These are phyloP conservation scores for Hydropsyche tenuis DNA, from an alignment of 1,140 invertebrate species.

Conservation along the genomic window DNA sequence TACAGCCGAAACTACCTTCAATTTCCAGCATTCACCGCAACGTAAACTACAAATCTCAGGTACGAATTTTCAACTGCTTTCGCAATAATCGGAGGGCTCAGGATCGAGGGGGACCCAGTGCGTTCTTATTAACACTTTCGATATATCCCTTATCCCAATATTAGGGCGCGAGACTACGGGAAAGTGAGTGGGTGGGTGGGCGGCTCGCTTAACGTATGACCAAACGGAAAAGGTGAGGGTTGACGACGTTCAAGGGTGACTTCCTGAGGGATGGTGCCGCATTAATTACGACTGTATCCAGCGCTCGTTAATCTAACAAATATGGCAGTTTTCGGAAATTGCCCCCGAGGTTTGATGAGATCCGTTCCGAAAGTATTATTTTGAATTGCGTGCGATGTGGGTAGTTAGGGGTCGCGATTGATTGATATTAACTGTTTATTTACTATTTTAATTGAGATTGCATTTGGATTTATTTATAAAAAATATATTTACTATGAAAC, in stretches of 20 bases:
- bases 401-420: neutral
- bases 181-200: constrained; percentile 2
- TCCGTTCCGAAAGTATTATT: neutral
- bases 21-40: neutral
- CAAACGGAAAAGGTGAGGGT: constrained; percentile 35
- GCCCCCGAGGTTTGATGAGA: constrained; percentile 34
- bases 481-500: too few species aligned
- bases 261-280: constrained; percentile 42
- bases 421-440: neutral
- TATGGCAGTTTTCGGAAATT: constrained; percentile 51
- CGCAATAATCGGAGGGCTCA: neutral
- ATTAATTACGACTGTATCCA: constrained; percentile 49
- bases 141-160: constrained; percentile 32
- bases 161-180: too few species aligned
- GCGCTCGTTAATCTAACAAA: constrained; percentile 50
- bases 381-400: too few species aligned
- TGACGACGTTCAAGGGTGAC: constrained; percentile 24
- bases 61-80: neutral
- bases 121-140: constrained; percentile 44
- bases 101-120: neutral
- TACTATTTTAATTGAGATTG: too few species aligned
- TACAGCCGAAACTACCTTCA: too few species aligned
- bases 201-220: constrained; percentile 34
- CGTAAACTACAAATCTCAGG: too few species aligned
- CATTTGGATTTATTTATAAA: too few species aligned